A percentile compares a stretch with the other conserved stretches of the same genome.
Evolutionary conservation across 2,797 vertebrate genomes (phyloP).

Genomic region (Helostoma temminkii): DNA sequence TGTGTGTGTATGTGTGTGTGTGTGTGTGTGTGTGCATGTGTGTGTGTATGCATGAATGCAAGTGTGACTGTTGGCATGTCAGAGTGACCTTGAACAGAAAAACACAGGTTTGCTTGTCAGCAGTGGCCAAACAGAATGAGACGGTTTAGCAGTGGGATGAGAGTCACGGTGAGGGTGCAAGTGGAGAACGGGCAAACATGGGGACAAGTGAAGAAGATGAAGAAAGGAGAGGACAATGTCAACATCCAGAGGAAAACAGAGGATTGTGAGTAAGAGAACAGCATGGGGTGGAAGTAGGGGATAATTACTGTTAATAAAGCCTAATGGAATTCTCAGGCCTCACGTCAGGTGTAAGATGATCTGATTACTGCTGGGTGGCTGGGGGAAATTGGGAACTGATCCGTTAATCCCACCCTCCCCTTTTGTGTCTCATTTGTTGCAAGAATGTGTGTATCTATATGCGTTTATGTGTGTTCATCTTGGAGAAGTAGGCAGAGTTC

Average conservation of each 20-base stretch:
- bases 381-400: slow-evolving; percentile 86
- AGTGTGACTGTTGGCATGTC: slow-evolving; percentile 24
- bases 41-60: slow-evolving; percentile 15
- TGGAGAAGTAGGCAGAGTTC: slow-evolving; percentile 63
- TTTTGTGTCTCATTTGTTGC: slow-evolving; percentile 66
- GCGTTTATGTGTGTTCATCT: slow-evolving; percentile 50
- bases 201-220: slow-evolving; percentile 18
- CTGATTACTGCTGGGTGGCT: slow-evolving; percentile 83
- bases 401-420: slow-evolving; percentile 83
- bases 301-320: slow-evolving; percentile 89
- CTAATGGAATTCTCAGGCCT: slow-evolving; percentile 87
- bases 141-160: slow-evolving; percentile 14
- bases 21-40: no score
- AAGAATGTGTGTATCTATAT: slow-evolving; percentile 42
- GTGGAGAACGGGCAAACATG: no score
- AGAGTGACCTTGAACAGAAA: slow-evolving; percentile 55
- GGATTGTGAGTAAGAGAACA: slow-evolving; percentile 62
- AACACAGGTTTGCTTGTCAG: slow-evolving; percentile 13
- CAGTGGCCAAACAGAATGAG: slow-evolving; percentile 16
- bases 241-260: slow-evolving; percentile 56
- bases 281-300: slow-evolving; percentile 76
- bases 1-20: slow-evolving; percentile 3
- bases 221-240: slow-evolving; percentile 50
- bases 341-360: slow-evolving; percentile 87
- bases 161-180: slow-evolving; percentile 24